These are phyloP conservation scores for Archocentrus centrarchus DNA, from an alignment of 2,113 vertebrate species.

Conservation along the genomic window DNA sequence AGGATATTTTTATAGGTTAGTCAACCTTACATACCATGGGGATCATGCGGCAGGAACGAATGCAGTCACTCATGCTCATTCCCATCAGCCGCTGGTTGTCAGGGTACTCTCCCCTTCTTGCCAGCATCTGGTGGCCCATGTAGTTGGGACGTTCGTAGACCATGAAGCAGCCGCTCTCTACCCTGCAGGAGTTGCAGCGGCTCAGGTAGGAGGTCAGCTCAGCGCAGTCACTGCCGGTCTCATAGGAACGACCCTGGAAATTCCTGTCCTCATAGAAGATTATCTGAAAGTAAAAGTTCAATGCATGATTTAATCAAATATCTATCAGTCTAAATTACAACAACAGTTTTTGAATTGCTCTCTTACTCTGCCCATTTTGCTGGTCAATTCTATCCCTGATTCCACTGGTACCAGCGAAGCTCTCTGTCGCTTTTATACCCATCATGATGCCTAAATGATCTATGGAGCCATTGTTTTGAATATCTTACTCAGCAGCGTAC, in stretches of 20 bases:
- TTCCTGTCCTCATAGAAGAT: constrained; percentile 80
- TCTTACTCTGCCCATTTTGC: constrained; percentile 74
- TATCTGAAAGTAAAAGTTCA: constrained; percentile 51
- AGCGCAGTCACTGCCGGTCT: constrained; percentile 71
- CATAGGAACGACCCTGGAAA: constrained; percentile 79
- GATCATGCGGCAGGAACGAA: constrained; percentile 81
- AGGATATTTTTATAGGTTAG: neutral
- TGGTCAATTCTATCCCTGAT: constrained; percentile 35
- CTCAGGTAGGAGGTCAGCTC: constrained; percentile 74
- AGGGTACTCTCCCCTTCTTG: constrained; percentile 76
- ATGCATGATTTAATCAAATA: neutral
- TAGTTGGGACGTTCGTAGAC: constrained; percentile 68
- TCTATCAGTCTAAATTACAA: neutral
- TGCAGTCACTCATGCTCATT: constrained; percentile 74
- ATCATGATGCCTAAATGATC: constrained; percentile 66
- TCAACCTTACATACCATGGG: constrained; percentile 68
- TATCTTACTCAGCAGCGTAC: constrained; percentile 70
- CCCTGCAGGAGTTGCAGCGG: constrained; percentile 70
- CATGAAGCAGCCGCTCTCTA: constrained; percentile 78
- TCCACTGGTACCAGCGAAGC: constrained; percentile 35
- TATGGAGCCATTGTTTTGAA: constrained; percentile 69
- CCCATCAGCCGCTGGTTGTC: constrained; percentile 79
- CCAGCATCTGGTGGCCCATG: constrained; percentile 72
- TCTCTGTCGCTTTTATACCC: constrained; percentile 69
- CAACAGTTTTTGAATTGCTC: neutral